phyloP scores from a whole-genome alignment of 2,888 invertebrate genomes.

The Bembecia ichneumoniformis region DNA sequence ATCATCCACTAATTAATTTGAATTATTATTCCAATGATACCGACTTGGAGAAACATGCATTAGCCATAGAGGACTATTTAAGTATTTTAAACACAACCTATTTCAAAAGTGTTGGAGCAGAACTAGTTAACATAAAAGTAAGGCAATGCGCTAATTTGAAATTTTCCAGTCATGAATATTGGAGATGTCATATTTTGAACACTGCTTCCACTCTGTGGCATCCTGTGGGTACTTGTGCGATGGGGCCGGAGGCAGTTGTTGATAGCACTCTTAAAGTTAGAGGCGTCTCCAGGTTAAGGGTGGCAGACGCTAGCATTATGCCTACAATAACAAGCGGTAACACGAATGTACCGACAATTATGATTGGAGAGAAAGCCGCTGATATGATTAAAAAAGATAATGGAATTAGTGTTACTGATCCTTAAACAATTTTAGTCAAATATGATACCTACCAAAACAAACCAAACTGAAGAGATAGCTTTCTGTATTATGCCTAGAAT shows the following conservation, averaged over 20 bases:
- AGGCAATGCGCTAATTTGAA: slow-evolving; percentile 22
- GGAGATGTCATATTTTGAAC: slow-evolving; percentile 15
- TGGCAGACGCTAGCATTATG: slow-evolving; percentile 83
- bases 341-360: slow-evolving; percentile 80
- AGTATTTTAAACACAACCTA: slow-evolving; percentile 18
- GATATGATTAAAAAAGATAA: slow-evolving; percentile 1
- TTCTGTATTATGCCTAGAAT: too few species aligned
- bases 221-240: slow-evolving; percentile 19
- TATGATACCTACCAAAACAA: too few species aligned
- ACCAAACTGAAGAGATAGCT: too few species aligned
- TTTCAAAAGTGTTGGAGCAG: slow-evolving; percentile 15
- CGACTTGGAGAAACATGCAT: slow-evolving; percentile 22
- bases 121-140: slow-evolving; percentile 21
- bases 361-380: slow-evolving; percentile 76
- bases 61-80: slow-evolving; percentile 18
- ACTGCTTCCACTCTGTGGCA: slow-evolving; percentile 11
- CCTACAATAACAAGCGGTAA: slow-evolving; percentile 80
- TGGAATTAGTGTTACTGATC: neutral
- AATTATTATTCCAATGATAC: neutral
- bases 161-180: slow-evolving; percentile 12
- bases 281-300: slow-evolving; percentile 53
- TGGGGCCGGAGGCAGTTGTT: slow-evolving; percentile 16
- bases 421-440: neutral
- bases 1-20: too few species aligned
- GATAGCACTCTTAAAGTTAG: slow-evolving; percentile 15